Percentiles rank a stretch among this genome's conserved stretches.
These are phyloP conservation scores for Bradypodion pumilum DNA, from an alignment of 2,797 vertebrate genomes.

Conservation along the genomic window DNA sequence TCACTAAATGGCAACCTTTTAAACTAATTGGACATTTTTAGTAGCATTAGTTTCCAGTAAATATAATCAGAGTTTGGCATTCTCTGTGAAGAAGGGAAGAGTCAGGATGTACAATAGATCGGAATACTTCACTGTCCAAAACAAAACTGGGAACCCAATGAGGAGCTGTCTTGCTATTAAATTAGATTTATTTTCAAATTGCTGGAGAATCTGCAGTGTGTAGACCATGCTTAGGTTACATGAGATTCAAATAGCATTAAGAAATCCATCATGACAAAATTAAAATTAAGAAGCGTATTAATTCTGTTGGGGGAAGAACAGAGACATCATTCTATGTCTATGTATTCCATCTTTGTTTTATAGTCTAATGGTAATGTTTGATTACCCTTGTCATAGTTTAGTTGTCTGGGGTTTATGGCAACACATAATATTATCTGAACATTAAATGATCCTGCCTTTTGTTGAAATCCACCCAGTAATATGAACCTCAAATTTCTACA, in stretches of 20 bases:
- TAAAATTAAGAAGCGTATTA: conserved; percentile 17
- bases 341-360: neutral
- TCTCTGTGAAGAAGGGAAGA: neutral
- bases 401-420: neutral
- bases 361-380: neutral
- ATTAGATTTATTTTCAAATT: conserved; percentile 21
- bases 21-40: conserved; percentile 42
- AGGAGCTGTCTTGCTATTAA: neutral
- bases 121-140: neutral
- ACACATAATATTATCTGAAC: neutral
- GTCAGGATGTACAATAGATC: neutral
- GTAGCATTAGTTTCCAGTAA: conserved; percentile 41
- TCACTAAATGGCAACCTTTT: conserved; percentile 32
- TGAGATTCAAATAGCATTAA: conserved; percentile 10
- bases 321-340: neutral
- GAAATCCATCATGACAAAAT: neutral
- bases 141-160: neutral
- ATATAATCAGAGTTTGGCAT: conserved; percentile 27
- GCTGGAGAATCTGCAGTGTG: neutral
- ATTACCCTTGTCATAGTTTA: neutral
- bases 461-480: neutral
- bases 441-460: conserved; percentile 26
- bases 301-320: neutral
- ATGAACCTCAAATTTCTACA: conserved; percentile 18
- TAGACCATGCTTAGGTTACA: neutral